Evolutionary conservation across 2,113 vertebrate species (phyloP).

Genomic region (Chamaea fasciata): DNA sequence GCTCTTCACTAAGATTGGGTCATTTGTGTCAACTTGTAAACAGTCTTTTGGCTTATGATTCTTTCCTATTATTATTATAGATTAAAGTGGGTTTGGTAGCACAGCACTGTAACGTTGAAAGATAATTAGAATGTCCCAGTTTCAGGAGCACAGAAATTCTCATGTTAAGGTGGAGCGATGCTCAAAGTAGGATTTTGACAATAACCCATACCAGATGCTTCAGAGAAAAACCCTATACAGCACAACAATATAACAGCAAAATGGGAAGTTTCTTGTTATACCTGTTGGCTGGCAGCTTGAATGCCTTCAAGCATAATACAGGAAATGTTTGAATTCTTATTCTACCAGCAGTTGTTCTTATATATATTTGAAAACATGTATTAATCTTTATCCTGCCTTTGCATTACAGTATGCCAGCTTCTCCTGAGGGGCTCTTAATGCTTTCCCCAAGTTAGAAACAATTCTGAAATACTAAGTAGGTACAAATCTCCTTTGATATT

Average conservation of each 20-base stretch:
- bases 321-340: not conserved
- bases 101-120: constrained; percentile 18
- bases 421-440: not conserved
- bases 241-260: constrained; percentile 35
- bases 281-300: not conserved
- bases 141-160: constrained; percentile 40
- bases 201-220: constrained; percentile 1
- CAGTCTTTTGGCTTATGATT: constrained; percentile 50
- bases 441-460: not conserved
- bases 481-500: not conserved
- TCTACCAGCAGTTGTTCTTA: not conserved
- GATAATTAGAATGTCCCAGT: constrained; percentile 65
- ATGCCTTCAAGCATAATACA: constrained; percentile 8
- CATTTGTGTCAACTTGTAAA: constrained; percentile 66
- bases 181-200: constrained; percentile 33
- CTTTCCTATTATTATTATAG: constrained; percentile 34
- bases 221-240: constrained; percentile 2
- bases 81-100: constrained; percentile 28
- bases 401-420: not conserved
- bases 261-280: not conserved
- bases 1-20: constrained; percentile 22
- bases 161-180: not conserved
- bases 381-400: not conserved
- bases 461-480: not conserved
- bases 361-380: not conserved